phyloP scores from a whole-genome alignment of 2,888 invertebrate species.

The Hypomecis punctinalis region DNA sequence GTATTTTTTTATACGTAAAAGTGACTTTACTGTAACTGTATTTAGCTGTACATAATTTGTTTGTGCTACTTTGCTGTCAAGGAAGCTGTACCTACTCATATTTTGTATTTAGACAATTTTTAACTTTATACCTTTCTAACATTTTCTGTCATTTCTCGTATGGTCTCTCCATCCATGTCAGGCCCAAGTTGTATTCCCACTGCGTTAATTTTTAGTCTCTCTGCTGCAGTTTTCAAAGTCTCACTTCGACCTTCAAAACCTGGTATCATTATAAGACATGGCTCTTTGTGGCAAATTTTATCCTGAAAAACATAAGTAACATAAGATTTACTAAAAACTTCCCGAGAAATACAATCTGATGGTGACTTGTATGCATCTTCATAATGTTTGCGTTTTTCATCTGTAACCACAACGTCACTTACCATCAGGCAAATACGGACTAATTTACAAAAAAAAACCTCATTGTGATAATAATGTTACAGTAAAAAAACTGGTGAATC shows the following conservation, averaged over 20 bases:
- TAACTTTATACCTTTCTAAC: conserved; percentile 52
- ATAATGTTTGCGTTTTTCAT: not conserved
- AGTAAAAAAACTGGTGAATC: too few species aligned
- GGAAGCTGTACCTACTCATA: too few species aligned
- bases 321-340: not conserved
- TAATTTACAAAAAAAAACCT: too few species aligned
- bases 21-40: too few species aligned
- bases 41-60: too few species aligned
- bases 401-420: not conserved
- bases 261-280: conserved; percentile 59
- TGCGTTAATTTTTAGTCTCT: conserved; percentile 58
- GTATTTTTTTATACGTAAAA: too few species aligned
- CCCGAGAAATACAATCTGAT: too few species aligned
- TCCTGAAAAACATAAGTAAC: conserved; percentile 40
- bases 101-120: not conserved
- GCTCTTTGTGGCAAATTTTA: conserved; percentile 50
- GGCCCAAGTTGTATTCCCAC: conserved; percentile 55
- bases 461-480: too few species aligned
- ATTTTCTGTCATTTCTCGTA: conserved; percentile 54
- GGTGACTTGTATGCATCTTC: too few species aligned
- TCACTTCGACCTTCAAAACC: conserved; percentile 64
- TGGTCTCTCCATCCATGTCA: conserved; percentile 53
- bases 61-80: too few species aligned
- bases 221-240: conserved; percentile 50
- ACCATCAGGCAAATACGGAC: too few species aligned